Conservation (phyloP, 2,888 invertebrate genomes). For the Mylabris sibirica region DNA sequence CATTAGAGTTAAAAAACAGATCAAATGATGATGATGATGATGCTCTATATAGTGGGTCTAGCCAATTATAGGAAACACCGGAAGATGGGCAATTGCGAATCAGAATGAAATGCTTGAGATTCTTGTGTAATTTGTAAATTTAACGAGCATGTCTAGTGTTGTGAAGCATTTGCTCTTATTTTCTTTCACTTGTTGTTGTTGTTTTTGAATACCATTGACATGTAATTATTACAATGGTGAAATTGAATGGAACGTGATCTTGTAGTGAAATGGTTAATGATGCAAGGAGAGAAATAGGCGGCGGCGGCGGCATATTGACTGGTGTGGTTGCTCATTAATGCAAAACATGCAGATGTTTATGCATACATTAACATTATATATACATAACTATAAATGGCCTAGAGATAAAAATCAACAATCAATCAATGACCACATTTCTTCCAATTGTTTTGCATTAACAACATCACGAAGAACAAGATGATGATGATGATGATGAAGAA, state of each 20-base stretch:
- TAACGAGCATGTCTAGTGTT: not conserved
- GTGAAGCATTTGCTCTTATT: not conserved
- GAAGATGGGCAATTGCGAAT: constrained; percentile 1
- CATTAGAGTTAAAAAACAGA: not conserved
- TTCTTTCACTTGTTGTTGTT: constrained; percentile 6
- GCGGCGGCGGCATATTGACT: not conserved
- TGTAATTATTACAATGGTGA: constrained; percentile 12
- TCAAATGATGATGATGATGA: not conserved
- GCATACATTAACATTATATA: constrained; percentile 8
- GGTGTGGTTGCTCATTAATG: not conserved
- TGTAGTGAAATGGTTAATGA: constrained; percentile 13
- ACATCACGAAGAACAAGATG: not conserved
- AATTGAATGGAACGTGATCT: constrained; percentile 13
- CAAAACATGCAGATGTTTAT: constrained; percentile 8
- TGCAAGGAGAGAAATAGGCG: constrained; percentile 7
- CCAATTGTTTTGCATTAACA: constrained; percentile 1
- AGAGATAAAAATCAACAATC: not conserved
- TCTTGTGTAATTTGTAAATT: not conserved
- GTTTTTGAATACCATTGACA: constrained; percentile 4
- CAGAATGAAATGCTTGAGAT: not conserved
- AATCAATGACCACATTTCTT: constrained; percentile 12
- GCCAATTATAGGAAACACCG: not conserved
- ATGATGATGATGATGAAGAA: too few relatives aligned
- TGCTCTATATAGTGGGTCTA: not conserved
- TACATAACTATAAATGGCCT: not conserved